Conservation (phyloP, 2,888 invertebrate species). For the Merodon equestris region DNA sequence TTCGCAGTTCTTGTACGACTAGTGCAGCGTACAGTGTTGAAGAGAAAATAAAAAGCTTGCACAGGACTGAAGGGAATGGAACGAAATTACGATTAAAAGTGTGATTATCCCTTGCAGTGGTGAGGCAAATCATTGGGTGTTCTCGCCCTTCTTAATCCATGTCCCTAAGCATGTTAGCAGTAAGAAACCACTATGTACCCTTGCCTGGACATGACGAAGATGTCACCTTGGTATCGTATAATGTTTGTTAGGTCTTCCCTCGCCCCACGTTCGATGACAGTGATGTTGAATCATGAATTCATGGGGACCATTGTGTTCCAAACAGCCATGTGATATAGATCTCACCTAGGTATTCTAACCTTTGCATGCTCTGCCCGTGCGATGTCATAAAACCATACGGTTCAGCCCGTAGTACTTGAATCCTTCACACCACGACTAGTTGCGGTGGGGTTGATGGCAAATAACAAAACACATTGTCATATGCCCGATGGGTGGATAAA, state of each 20-base stretch:
- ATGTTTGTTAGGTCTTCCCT: constrained; percentile 12
- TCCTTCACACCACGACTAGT: constrained; percentile 20
- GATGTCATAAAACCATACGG: constrained; percentile 39
- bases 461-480: constrained; percentile 64
- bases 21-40: background rate
- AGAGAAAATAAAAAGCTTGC: background rate
- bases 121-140: constrained; percentile 42
- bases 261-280: constrained; percentile 41
- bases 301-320: constrained; percentile 33
- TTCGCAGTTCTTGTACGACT: constrained; percentile 9
- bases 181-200: constrained; percentile 38
- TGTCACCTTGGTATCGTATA: constrained; percentile 49
- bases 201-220: constrained; percentile 54
- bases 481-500: constrained; percentile 61
- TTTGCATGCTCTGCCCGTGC: constrained; percentile 44
- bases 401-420: too few species aligned
- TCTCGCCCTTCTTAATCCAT: constrained; percentile 32
- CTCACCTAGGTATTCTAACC: constrained; percentile 67
- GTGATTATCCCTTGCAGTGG: constrained; percentile 76
- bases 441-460: constrained; percentile 22
- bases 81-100: constrained; percentile 77
- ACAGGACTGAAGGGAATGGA: constrained; percentile 9
- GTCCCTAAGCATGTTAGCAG: constrained; percentile 45
- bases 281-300: constrained; percentile 65
- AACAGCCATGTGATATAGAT: constrained; percentile 56